Percentiles rank a stretch among this genome's conserved stretches.
phyloP scores from a whole-genome alignment of 30 jellyfish, hydroid and myxozoan species.

The Pelagia noctiluca region DNA sequence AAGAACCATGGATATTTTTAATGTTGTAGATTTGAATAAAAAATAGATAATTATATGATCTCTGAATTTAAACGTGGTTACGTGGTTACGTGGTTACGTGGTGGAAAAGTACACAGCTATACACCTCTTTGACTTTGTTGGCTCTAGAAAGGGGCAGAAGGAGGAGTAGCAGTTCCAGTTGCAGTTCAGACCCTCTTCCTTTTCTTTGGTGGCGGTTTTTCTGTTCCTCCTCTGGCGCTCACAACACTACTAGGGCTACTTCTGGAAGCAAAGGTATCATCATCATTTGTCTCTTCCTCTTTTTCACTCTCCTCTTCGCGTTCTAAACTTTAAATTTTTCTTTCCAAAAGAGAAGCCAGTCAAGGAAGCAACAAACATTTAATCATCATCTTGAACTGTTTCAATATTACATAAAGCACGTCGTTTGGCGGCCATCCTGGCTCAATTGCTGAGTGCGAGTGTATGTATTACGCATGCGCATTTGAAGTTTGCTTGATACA shows the following conservation, averaged over 20 bases:
- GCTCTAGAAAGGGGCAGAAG: background rate
- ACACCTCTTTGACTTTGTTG: constrained; percentile 5
- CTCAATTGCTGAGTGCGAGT: constrained; percentile 1
- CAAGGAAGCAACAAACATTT: too few relatives aligned
- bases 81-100: too few relatives aligned
- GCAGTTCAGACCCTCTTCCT: constrained; percentile 3
- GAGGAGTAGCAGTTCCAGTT: constrained; percentile 1
- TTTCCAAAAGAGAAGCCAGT: background rate
- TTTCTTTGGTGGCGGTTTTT: constrained; percentile 1
- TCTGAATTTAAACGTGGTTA: background rate
- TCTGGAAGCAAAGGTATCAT: constrained; percentile 1
- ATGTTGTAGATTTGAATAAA: background rate
- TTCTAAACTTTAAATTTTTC: background rate
- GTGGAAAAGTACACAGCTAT: constrained; percentile 2
- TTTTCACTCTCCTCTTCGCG: constrained; percentile 1
- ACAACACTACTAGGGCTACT: constrained; percentile 6
- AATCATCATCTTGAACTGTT: too few relatives aligned
- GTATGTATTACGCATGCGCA: background rate
- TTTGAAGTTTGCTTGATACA: too few relatives aligned
- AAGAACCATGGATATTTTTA: constrained; percentile 1
- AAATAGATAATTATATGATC: background rate
- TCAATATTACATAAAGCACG: background rate
- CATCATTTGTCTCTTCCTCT: constrained; percentile 2
- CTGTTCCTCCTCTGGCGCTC: constrained; percentile 8
- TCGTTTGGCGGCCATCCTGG: constrained; percentile 4